Conservation (phyloP, 2,888 invertebrate genomes). For the Pterostichus madidus region DNA sequence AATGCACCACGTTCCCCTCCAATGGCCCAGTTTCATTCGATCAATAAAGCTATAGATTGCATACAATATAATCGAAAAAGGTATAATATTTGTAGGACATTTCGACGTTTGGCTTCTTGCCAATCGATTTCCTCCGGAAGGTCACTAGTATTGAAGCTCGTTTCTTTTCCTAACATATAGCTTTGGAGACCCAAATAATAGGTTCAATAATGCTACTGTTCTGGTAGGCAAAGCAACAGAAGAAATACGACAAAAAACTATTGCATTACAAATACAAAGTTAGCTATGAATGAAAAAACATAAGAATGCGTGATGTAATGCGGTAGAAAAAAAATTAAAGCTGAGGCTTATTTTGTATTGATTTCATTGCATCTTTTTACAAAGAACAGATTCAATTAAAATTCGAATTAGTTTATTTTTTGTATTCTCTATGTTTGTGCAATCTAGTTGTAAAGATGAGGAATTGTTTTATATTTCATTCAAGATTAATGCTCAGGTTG, state of each 20-base stretch:
- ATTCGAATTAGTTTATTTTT: neutral
- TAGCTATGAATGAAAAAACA: conserved; percentile 13
- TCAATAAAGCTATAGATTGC: conserved; percentile 8
- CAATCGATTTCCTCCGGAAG: conserved; percentile 35
- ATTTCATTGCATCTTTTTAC: neutral
- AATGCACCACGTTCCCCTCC: neutral
- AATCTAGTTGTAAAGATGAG: no score
- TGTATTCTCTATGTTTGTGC: neutral
- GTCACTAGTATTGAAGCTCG: neutral
- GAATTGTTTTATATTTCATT: no score
- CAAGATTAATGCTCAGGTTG: no score
- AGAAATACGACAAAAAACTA: conserved; percentile 9
- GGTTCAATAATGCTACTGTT: conserved; percentile 38
- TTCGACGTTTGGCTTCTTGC: conserved; percentile 18
- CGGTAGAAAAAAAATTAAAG: neutral
- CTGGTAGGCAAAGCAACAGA: conserved; percentile 17
- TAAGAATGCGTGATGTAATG: conserved; percentile 29
- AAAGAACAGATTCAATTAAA: conserved; percentile 9
- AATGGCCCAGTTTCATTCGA: conserved; percentile 2
- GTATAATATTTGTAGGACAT: neutral
- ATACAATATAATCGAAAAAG: no score
- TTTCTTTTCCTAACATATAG: conserved; percentile 7
- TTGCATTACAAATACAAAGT: neutral
- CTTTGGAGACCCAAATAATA: conserved; percentile 18
- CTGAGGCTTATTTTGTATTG: neutral